phyloP scores from a whole-genome alignment of 2,797 vertebrate species.

The Cetoscarus ocellatus region DNA sequence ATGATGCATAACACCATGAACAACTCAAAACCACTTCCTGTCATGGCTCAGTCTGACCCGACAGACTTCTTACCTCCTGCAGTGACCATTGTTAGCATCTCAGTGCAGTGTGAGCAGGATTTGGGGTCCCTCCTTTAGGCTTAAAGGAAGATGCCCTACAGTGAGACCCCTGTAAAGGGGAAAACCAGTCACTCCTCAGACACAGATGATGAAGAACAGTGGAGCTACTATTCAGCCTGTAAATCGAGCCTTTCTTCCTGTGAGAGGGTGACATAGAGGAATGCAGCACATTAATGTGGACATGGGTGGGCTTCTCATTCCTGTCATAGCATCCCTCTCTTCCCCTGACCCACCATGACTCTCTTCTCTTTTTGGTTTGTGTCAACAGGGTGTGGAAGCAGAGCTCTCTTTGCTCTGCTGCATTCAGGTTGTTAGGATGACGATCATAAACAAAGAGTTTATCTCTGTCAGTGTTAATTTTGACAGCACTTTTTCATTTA shows the following conservation, averaged over 20 bases:
- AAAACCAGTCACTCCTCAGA: conserved; percentile 59
- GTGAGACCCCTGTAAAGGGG: conserved; percentile 54
- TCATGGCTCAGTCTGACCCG: conserved; percentile 51
- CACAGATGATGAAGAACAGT: conserved; percentile 77
- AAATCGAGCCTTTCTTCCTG: conserved; percentile 87
- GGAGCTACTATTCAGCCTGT: conserved; percentile 78
- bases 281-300: conserved; percentile 82
- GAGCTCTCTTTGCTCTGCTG: conserved; percentile 9
- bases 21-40: background rate
- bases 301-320: conserved; percentile 86
- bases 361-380: conserved; percentile 45
- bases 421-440: background rate
- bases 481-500: too few species aligned
- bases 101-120: conserved; percentile 25
- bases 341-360: conserved; percentile 55
- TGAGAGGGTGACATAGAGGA: conserved; percentile 77
- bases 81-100: conserved; percentile 19
- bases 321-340: conserved; percentile 76
- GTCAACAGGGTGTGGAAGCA: conserved; percentile 27
- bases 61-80: conserved; percentile 44
- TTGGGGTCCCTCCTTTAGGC: conserved; percentile 40
- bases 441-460: background rate
- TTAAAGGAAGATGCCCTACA: conserved; percentile 39
- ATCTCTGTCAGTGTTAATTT: background rate
- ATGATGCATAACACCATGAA: conserved; percentile 1